These are phyloP conservation scores for Lithophane socia DNA, from an alignment of 2,888 invertebrate genomes.

Conservation along the genomic window DNA sequence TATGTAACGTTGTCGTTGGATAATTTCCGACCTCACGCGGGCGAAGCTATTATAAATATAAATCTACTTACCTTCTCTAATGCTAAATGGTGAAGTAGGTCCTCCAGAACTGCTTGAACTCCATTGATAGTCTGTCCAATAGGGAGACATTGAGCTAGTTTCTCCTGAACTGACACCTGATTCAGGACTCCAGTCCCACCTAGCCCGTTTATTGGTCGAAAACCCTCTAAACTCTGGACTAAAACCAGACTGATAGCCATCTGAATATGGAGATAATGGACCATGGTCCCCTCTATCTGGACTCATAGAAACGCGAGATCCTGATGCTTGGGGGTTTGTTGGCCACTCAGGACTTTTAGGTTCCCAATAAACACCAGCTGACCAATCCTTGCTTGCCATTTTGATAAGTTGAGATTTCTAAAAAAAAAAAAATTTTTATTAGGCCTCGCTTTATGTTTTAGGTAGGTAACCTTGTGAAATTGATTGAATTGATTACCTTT, in stretches of 20 bases:
- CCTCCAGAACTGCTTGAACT: slow-evolving; percentile 89
- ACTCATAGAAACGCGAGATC: slow-evolving; percentile 76
- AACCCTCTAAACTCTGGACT: slow-evolving; percentile 80
- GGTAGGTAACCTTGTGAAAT: background rate
- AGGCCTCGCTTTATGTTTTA: background rate
- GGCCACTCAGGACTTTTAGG: slow-evolving; percentile 86
- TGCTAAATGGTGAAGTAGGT: slow-evolving; percentile 87
- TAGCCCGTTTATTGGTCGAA: slow-evolving; percentile 73
- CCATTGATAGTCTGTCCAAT: slow-evolving; percentile 88
- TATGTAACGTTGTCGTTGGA: background rate
- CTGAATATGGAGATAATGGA: slow-evolving; percentile 82
- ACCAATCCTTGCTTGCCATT: slow-evolving; percentile 86
- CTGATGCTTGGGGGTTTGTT: slow-evolving; percentile 70
- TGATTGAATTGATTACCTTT: slow-evolving; percentile 72
- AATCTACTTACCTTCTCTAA: slow-evolving; percentile 77
- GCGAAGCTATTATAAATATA: background rate
- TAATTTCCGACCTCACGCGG: background rate
- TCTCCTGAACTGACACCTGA: slow-evolving; percentile 83
- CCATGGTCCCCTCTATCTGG: slow-evolving; percentile 78
- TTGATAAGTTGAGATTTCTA: slow-evolving; percentile 81
- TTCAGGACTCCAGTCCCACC: slow-evolving; percentile 87
- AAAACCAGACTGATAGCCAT: slow-evolving; percentile 83
- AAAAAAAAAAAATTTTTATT: background rate
- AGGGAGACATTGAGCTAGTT: slow-evolving; percentile 79
- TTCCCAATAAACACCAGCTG: slow-evolving; percentile 86